Base-by-base conservation (phyloP, 2,113 vertebrate species). In the Platanista minor region DNA sequence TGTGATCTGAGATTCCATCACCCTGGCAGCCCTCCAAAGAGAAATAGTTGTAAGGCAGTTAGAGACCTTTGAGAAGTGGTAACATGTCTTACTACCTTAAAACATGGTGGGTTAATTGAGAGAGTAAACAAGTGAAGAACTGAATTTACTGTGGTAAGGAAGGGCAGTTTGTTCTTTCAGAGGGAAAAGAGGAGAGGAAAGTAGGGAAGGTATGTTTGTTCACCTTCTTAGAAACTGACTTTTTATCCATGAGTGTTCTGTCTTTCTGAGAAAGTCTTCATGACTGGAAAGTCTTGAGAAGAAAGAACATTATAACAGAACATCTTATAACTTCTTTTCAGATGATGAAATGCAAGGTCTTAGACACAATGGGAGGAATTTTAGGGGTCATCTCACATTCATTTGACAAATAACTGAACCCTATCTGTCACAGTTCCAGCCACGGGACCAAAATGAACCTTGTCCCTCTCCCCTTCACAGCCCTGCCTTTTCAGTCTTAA, bases 1-100 rank as follows among this genome's bases (percentile, higher is more conserved):
- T 36, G 66, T 90, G 93, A 97, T 64, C 78, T 85, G 83, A 75
- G 97, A 88, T 87, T 97, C 98, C 81, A 96, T 72, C 89, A 74
- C 87, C 84, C 86, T 12, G 0, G 87, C 10, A 91, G 72, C 57
- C 39, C 90, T 81, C 94, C 87, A 95, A 94, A 90, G 1, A 80
- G 1, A 87, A 61, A 31, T 7, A 64, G n/a, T 87, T 66, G 10
- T 3, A 31, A 52, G 49, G 18, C 8, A 46, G 13, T 86, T 62
- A 87, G 43, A 97, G 31, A 69, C 59, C 33, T 94, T 62, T 54
- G 88, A 95, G 64, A 92, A 57, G 18, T 49, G 67, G 27, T 15
- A 39, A 27, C 8, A 29, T 46, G 62, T 67, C 46, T 82, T 23
- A 14, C 78, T 83, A 20, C 62, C 80, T 57, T 52, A 83, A 92